phyloP scores from a whole-genome alignment of 2,797 vertebrate species.

The Hydrophis major region DNA sequence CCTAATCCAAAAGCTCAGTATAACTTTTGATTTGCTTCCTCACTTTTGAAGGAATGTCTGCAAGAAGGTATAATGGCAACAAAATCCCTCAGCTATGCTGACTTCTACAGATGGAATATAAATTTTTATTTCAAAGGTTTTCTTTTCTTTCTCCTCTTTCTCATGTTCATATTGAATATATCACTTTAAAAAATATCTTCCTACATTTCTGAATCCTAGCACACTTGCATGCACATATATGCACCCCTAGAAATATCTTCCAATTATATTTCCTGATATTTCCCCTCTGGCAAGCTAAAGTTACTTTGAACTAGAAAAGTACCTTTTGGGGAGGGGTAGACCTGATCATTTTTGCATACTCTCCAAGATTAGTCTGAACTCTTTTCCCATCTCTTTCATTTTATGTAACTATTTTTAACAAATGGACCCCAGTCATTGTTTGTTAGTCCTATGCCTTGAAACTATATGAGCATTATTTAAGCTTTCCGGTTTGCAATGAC shows the following conservation, averaged over 20 bases:
- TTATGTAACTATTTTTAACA: conserved; percentile 59
- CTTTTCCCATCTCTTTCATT: neutral
- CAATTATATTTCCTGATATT: conserved; percentile 64
- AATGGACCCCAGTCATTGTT: conserved; percentile 41
- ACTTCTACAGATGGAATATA: conserved; percentile 42
- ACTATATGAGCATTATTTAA: conserved; percentile 47
- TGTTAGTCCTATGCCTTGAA: conserved; percentile 28
- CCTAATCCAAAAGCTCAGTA: neutral
- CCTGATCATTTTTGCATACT: conserved; percentile 57
- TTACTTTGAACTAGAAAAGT: conserved; percentile 63
- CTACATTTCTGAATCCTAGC: conserved; percentile 49
- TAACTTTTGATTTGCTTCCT: neutral
- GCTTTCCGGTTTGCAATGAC: conserved; percentile 40
- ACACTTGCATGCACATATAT: conserved; percentile 32
- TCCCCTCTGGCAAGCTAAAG: conserved; percentile 58
- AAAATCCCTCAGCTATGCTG: conserved; percentile 22
- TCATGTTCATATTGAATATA: conserved; percentile 27
- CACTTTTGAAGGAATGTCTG: neutral
- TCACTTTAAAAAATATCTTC: conserved; percentile 55
- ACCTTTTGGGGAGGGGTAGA: conserved; percentile 57
- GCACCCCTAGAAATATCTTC: conserved; percentile 58
- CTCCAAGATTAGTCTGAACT: conserved; percentile 51
- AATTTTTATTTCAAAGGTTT: conserved; percentile 57
- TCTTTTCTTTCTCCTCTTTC: conserved; percentile 28
- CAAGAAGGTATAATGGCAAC: neutral